Evolutionary conservation across 2,888 invertebrate genomes (phyloP), one percentile per base, ranked within the genome.

Genomic region (Petrolisthes manimaculis): DNA sequence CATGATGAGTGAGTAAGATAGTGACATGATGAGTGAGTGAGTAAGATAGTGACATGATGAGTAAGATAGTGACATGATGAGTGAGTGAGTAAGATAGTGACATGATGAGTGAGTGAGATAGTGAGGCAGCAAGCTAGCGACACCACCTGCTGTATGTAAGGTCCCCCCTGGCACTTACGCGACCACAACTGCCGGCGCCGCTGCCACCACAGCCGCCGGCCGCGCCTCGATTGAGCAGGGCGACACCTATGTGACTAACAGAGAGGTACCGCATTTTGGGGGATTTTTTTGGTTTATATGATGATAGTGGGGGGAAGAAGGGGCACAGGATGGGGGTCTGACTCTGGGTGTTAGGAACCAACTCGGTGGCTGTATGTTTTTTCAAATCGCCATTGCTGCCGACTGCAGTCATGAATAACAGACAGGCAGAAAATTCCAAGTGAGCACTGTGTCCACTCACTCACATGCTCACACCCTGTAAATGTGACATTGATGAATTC

Each of bases 181-280:
- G 89, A 86, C 89, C 89, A 89, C 37, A 37, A 37, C 77, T 82
- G 89, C 85, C 75, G 85, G 85, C 86, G 89, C 53, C 69, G 86
- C 55, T 86, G 85, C 82, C 89, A 82, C 86, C 89, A 82, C 81
- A 86, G 85, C 85, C 78, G 85, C 85, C 89, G 69, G 85, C 85
- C 89, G 82, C 89, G 82, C 89, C 89, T 69, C 85, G 89, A 82
- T 82, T 86, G 89, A 89, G 82, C 85, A 81, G 71, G 37, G 89
- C 89, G 86, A 89, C 86, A 89, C 89, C 89, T 89, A 89, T 89
- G 89, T 89, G 82, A 89, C 89, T 89, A 89, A 86, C 86, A 89
- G 89, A 89, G 89, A 89, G 89, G 89, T 85, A 89, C 89, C 89
- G 89, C 89, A 89, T 89, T 89, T 89, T 88, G 88, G 88, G 89